Conservation (phyloP, 2,888 invertebrate species). For the Scaptomyza caliginosa region DNA sequence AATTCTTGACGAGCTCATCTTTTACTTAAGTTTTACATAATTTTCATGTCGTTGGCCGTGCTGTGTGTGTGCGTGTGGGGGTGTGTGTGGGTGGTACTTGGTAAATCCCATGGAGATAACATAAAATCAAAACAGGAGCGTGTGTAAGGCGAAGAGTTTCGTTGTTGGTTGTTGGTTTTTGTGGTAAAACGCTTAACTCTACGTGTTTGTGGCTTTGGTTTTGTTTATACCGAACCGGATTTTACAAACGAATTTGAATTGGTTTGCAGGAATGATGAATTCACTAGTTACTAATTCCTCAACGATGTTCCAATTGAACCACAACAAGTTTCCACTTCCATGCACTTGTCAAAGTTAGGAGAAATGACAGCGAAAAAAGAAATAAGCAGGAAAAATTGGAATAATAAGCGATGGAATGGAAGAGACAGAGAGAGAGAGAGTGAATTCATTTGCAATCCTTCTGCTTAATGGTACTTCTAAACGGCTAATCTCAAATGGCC, state of each 20-base stretch:
- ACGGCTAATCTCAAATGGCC: constrained; percentile 70
- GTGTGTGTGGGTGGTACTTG: constrained; percentile 26
- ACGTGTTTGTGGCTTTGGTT: constrained; percentile 65
- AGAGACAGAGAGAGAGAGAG: constrained; percentile 7
- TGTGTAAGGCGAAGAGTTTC: constrained; percentile 9
- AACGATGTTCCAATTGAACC: constrained; percentile 14
- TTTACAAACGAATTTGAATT: background rate
- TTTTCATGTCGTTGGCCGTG: constrained; percentile 79
- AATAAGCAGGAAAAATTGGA: too few relatives aligned
- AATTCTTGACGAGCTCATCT: constrained; percentile 84
- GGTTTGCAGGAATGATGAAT: too few relatives aligned
- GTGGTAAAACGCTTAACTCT: constrained; percentile 77
- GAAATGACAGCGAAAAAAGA: background rate
- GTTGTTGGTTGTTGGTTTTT: constrained; percentile 59
- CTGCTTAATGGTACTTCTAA: constrained; percentile 55
- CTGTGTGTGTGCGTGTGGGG: constrained; percentile 7
- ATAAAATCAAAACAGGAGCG: constrained; percentile 71
- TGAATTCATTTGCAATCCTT: constrained; percentile 65
- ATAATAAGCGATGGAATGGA: background rate
- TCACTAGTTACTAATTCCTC: background rate
- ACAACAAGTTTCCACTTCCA: constrained; percentile 26
- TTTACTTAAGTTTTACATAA: constrained; percentile 85
- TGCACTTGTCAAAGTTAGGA: constrained; percentile 23
- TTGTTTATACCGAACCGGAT: too few relatives aligned
- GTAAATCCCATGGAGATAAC: constrained; percentile 76